Evolutionary conservation across 2,888 invertebrate species (phyloP).

Genomic region (Scrobipalpa atriplicella): DNA sequence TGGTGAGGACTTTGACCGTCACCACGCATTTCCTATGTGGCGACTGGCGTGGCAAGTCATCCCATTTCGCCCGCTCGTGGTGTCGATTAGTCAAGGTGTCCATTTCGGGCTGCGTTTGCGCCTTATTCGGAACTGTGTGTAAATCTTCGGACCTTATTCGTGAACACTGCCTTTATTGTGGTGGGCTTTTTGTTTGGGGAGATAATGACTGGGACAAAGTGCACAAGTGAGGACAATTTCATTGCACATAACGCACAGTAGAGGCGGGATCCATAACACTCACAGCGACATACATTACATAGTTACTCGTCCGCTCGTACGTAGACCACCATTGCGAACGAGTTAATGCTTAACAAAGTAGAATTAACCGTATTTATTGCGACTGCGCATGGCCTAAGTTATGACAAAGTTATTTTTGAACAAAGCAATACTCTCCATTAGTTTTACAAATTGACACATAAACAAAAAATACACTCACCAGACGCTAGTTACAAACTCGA

Average conservation of each 20-base stretch:
- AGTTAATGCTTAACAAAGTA: too few relatives aligned
- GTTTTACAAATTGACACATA: neutral
- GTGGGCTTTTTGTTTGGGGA: constrained; percentile 12
- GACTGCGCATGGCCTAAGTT: too few relatives aligned
- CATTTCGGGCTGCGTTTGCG: constrained; percentile 55
- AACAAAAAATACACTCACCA: neutral
- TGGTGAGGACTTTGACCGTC: constrained; percentile 3
- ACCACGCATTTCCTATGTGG: constrained; percentile 6
- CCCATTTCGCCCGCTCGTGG: constrained; percentile 43
- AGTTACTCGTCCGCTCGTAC: too few relatives aligned
- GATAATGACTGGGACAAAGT: neutral
- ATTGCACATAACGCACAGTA: neutral
- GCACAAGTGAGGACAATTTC: neutral
- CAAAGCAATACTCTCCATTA: neutral
- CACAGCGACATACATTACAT: too few relatives aligned
- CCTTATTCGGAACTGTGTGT: constrained; percentile 68
- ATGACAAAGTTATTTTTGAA: too few relatives aligned
- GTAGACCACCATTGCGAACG: too few relatives aligned
- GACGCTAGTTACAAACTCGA: neutral
- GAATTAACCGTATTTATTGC: too few relatives aligned
- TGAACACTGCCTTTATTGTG: constrained; percentile 32
- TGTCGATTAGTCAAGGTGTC: constrained; percentile 75
- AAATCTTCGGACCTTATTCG: constrained; percentile 71
- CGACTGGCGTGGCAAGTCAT: constrained; percentile 8
- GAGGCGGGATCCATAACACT: too few relatives aligned